Base-by-base conservation (phyloP, 2,113 vertebrate species). In the Delphinus delphis region DNA sequence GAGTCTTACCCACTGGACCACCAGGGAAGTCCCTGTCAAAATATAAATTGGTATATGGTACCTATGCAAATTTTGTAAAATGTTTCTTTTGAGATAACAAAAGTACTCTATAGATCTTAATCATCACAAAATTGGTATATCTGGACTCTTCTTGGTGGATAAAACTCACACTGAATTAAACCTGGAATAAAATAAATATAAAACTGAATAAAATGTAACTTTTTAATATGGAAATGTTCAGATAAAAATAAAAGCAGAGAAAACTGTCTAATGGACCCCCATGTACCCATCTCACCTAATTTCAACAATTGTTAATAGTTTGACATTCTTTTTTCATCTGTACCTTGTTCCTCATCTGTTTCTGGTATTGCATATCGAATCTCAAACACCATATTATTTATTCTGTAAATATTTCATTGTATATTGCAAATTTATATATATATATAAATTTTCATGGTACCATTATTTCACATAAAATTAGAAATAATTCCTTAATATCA, bases 211-310 rank as follows among this genome's bases (percentile, higher is more conserved):
- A 36, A 36, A 36, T 36, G 36, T 36, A 36, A 36, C 21, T 76
- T 86, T 81, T 93, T 53, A 82, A 62, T 73, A 14, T 36, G 47
- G 70, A 94, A 89, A 73, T 93, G 8, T 89, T 96, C 47, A 71
- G 12, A 62, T 80, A 63, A 44, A 86, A 76, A 80, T 74, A 74
- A 80, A 95, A 84, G 5, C 28, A 60, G 20, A 65, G 26, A 36
- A 36, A 13, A 25, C 23, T 95, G 36, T 53, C 18, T 36, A 58
- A 36, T n/a, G 33, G 38, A 70, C 36, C n/a, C 18, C 38, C 5
- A 1, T 31, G 25, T 90, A 67, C 41, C 38, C 47, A 53, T 28
- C 55, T 58, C 55, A 58, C 91, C 23, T 79, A 28, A 81, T 55
- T 58, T 90, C 62, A 88, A 20, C 55, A 50, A 4, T 33, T 81